A percentile compares a stretch with the other conserved stretches of the same genome.
Conservation (phyloP, 2,888 invertebrate genomes). For the Cephus nigrinus region DNA sequence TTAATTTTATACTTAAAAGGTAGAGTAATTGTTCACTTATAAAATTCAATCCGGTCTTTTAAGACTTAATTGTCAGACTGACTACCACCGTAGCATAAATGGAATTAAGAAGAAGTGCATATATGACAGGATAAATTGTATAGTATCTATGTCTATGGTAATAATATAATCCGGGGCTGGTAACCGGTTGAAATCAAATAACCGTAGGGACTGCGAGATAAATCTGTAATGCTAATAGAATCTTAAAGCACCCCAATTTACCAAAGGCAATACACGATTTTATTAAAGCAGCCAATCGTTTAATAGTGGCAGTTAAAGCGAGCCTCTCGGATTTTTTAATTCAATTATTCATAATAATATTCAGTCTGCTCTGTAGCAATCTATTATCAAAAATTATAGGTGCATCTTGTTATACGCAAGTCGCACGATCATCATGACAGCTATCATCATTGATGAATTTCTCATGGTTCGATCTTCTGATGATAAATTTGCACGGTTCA, state of each 20-base stretch:
- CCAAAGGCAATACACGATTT: constrained; percentile 18
- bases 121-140: not conserved
- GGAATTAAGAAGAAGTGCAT: not conserved
- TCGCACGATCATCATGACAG: constrained; percentile 5
- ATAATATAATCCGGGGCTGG: constrained; percentile 10
- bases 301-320: constrained; percentile 7
- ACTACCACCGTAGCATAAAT: not conserved
- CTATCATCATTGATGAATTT: not conserved
- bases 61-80: not conserved
- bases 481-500: constrained; percentile 25
- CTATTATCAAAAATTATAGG: constrained; percentile 16
- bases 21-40: not conserved
- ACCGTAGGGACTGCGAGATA: constrained; percentile 19
- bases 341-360: constrained; percentile 22
- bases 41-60: not conserved
- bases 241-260: constrained; percentile 21
- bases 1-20: not conserved
- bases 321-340: constrained; percentile 15
- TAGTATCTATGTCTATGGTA: not conserved
- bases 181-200: constrained; percentile 20
- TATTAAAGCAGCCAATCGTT: constrained; percentile 13
- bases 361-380: constrained; percentile 4
- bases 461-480: not conserved
- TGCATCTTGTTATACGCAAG: not conserved
- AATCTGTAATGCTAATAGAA: constrained; percentile 25